Base-by-base conservation (phyloP, 2,888 invertebrate genomes). In the Lasiommata megera region DNA sequence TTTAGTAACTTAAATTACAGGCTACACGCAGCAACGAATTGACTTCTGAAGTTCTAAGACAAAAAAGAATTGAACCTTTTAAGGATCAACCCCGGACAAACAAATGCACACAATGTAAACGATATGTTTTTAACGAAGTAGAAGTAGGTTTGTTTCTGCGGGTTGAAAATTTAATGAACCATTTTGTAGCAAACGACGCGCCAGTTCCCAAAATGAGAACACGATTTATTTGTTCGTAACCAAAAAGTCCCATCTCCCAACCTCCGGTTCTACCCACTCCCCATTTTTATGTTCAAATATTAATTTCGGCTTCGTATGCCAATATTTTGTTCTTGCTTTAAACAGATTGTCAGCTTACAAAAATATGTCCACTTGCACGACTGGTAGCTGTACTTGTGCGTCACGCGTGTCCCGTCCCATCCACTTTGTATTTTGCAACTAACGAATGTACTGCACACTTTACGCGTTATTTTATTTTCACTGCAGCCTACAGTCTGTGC, bases 241-340 rank as follows among this genome's bases (percentile, higher is more conserved):
- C 41, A 28, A 7, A 6, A n/a, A 43, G 23, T 23, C n/a, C n/a
- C 43, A 41, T 18, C 23, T 23, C 28, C 51, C 8, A 14, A 17
- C 3, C 6, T 16, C 51, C 38, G 16, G 6, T 9, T 41, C 17
- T 43, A 12, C 18, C 43, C 8, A 8, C n/a, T 7, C 9, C 6
- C 34, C 1, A 14, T 17, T 16, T 37, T n/a, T 18, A 46, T 38
- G 17, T 38, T 54, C 17, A 48, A 7, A 6, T 2, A 2, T 31
- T 12, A 38, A 53, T 38, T 48, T 14, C 40, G 41, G 48, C 55
- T 41, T 34, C 7, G 38, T 36, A n/a, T 41, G 41, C 48, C 38
- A 40, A n/a, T 48, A 14, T 41, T 48, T 41, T 41, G 29, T 48
- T 55, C 34, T 48, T 29, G 48, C 55, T 55, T 55, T 23, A 37